Base-by-base conservation (phyloP, 2,797 vertebrate genomes). In the Saxicola maurus region DNA sequence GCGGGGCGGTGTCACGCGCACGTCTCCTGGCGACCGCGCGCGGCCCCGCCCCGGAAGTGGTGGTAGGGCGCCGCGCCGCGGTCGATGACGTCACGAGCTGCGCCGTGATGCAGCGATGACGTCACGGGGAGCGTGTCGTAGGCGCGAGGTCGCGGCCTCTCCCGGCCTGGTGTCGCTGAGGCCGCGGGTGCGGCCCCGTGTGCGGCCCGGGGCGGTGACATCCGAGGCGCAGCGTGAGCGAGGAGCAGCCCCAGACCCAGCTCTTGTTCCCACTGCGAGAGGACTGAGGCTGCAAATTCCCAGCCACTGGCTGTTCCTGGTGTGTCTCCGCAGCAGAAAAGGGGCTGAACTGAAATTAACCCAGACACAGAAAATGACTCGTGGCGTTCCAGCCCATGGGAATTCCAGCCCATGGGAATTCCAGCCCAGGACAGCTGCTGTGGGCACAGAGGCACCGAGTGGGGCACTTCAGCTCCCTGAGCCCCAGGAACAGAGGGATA, bases 51-150 rank as follows among this genome's bases (percentile, higher is more conserved):
- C 51, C 68, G 92, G 92, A 89, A 77, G 66, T 48, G 42, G 10
- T 2, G 31, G 0, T 0, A 1, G 11, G 30, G 12, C 3, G 1
- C 5, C 2, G 3, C 20, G 1, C 27, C 9, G 30, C 1, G 0
- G 1, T 3, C 9, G 6, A 1, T 66, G 61, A 59, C 57, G 59
- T 57, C 64, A 43, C 1, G 3, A 1, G 0, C 4, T 0, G 6
- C 0, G 2, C 1, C 0, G 4, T 31, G 61, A 11, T 7, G 21
- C 1, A 0, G 1, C 0, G 0, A 2, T 38, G 76, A 33, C 76
- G 85, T 56, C 79, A 52, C 18, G 0, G 2, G 1, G 13, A 28
- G 30, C 11, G 23, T 18, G 60, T 9, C 2, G 1, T 1, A 7
- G 40, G 21, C 2, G 18, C 18, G 52, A 31, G 17, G 67, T 23